These are phyloP conservation scores for Macrotus californicus DNA, from an alignment of 2,113 vertebrate species.

Conservation along the genomic window DNA sequence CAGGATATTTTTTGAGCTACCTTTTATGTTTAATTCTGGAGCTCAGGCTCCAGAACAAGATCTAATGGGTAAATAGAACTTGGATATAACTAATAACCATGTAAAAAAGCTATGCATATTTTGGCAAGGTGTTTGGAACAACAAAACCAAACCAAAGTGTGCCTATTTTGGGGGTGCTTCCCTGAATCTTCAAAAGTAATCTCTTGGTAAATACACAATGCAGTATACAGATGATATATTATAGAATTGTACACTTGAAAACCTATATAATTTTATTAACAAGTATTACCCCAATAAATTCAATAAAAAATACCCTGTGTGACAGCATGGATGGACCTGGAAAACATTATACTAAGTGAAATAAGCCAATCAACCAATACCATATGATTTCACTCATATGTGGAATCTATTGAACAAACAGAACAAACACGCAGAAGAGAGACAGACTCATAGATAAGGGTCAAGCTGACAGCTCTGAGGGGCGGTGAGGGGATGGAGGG, in stretches of 20 bases:
- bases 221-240: neutral
- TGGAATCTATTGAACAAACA: too few relatives aligned
- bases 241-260: neutral
- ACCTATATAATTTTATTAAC: neutral
- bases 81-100: neutral
- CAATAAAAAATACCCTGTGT: neutral
- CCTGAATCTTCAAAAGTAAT: neutral
- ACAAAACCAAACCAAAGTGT: neutral
- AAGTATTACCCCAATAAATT: neutral
- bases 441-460: too few relatives aligned
- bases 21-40: conserved; percentile 28
- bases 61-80: neutral
- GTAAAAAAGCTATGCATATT: neutral
- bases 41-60: neutral
- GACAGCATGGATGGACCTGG: too few relatives aligned
- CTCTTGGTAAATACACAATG: neutral
- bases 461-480: too few relatives aligned
- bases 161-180: neutral
- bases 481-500: too few relatives aligned
- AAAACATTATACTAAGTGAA: too few relatives aligned
- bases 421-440: too few relatives aligned
- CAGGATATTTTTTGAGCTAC: neutral
- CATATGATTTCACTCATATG: too few relatives aligned
- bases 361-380: too few relatives aligned
- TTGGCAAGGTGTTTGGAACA: neutral